Evolutionary conservation across 2,888 invertebrate genomes (phyloP).

Genomic region (Drosophila siamana): DNA sequence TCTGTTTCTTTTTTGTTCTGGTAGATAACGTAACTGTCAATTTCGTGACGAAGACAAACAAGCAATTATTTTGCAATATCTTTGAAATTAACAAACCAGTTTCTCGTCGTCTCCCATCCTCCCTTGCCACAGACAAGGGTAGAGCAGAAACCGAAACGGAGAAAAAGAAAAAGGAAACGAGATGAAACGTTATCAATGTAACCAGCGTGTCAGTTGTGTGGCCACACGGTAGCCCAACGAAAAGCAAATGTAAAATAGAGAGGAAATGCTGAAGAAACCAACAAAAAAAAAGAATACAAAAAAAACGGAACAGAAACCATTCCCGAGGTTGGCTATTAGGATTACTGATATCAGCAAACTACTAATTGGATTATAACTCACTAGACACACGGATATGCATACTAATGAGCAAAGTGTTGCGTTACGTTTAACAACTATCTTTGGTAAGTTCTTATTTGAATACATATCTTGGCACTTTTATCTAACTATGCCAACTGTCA

Average conservation of each 20-base stretch:
- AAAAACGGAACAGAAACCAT: slow-evolving; percentile 9
- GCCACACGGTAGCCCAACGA: slow-evolving; percentile 22
- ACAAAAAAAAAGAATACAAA: too few relatives aligned
- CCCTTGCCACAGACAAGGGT: slow-evolving; percentile 5
- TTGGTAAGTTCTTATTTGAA: neutral
- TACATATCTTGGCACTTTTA: too few relatives aligned
- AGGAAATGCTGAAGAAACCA: slow-evolving; percentile 33
- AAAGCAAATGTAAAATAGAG: slow-evolving; percentile 44
- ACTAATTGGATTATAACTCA: slow-evolving; percentile 15
- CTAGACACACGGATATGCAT: neutral
- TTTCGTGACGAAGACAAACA: slow-evolving; percentile 39
- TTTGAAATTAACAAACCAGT: slow-evolving; percentile 55
- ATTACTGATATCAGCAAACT: slow-evolving; percentile 7
- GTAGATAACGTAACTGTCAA: slow-evolving; percentile 30
- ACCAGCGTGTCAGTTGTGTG: slow-evolving; percentile 46
- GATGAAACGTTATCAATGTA: slow-evolving; percentile 42
- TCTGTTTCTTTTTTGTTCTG: neutral
- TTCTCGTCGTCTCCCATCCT: slow-evolving; percentile 15
- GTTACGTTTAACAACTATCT: too few relatives aligned
- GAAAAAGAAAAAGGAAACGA: slow-evolving; percentile 11
- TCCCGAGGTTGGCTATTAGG: slow-evolving; percentile 26
- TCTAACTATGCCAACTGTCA: too few relatives aligned
- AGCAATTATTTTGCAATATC: slow-evolving; percentile 66
- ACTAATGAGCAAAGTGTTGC: neutral
- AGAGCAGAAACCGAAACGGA: slow-evolving; percentile 6